phyloP scores from a whole-genome alignment of 2,888 invertebrate genomes.

The Rhagonycha lutea region DNA sequence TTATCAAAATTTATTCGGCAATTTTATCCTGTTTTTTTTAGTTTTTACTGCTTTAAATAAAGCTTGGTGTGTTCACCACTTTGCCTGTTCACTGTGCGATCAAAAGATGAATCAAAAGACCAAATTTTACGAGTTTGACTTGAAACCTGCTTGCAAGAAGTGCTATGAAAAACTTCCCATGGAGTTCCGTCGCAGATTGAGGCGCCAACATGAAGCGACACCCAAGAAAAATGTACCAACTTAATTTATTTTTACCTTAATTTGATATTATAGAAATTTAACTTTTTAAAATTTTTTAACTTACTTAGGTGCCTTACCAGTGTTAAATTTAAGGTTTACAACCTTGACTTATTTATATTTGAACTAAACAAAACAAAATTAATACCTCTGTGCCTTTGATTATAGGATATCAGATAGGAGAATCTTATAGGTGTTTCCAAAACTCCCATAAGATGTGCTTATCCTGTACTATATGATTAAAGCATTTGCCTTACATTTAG shows the following conservation, averaged over 20 bases:
- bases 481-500: background rate
- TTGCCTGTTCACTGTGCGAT: slow-evolving; percentile 97
- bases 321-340: background rate
- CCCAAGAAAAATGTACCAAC: slow-evolving; percentile 59
- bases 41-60: slow-evolving; percentile 98
- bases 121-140: slow-evolving; percentile 98
- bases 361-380: background rate
- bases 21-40: slow-evolving; percentile 52
- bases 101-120: slow-evolving; percentile 94
- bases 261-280: background rate
- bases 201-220: slow-evolving; percentile 84
- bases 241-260: background rate
- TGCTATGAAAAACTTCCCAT: slow-evolving; percentile 97
- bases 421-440: too few relatives aligned
- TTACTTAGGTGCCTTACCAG: background rate
- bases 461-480: background rate
- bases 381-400: too few relatives aligned
- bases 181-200: slow-evolving; percentile 89
- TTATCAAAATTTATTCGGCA: background rate
- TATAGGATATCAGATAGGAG: too few relatives aligned
- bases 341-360: background rate
- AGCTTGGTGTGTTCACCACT: slow-evolving; percentile 99
- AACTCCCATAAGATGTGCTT: too few relatives aligned
- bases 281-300: background rate
- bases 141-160: slow-evolving; percentile 97